These are phyloP conservation scores for Agonopterix arenella DNA, from an alignment of 2,888 invertebrate species.

Conservation along the genomic window DNA sequence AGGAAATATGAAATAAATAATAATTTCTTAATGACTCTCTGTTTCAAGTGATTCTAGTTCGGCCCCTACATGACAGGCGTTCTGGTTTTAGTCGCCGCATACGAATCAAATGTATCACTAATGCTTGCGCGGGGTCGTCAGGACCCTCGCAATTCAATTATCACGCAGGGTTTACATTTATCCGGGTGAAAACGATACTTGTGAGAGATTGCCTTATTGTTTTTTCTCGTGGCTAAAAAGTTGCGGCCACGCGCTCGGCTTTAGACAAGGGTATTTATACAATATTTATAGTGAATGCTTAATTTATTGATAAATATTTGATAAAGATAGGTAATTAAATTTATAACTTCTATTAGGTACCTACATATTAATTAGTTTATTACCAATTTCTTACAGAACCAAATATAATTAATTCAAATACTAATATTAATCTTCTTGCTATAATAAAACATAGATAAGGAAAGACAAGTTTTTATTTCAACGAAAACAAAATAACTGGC, in stretches of 20 bases:
- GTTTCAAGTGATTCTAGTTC: conserved; percentile 6
- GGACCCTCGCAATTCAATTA: conserved; percentile 69
- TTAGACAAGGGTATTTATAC: conserved; percentile 17
- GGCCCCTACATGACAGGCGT: conserved; percentile 24
- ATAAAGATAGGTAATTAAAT: too few species aligned
- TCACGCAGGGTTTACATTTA: conserved; percentile 58
- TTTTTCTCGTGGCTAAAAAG: conserved; percentile 76
- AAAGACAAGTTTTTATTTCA: too few species aligned
- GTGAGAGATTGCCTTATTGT: conserved; percentile 76
- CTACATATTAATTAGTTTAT: too few species aligned
- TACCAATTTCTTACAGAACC: too few species aligned
- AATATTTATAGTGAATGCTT: too few species aligned
- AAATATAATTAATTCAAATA: too few species aligned
- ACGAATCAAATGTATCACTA: conserved; percentile 68
- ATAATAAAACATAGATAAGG: too few species aligned
- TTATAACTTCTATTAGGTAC: too few species aligned
- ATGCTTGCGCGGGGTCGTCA: conserved; percentile 41
- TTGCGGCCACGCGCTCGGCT: conserved; percentile 43
- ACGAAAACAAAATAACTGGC: too few species aligned
- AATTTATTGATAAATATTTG: too few species aligned
- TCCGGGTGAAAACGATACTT: conserved; percentile 74
- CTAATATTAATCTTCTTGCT: too few species aligned
- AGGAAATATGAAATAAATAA: not conserved
- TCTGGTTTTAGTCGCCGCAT: conserved; percentile 43
- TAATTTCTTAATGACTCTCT: not conserved